Conservation (phyloP, 1,140 invertebrate genomes). For the Drosophila nigromelanica region DNA sequence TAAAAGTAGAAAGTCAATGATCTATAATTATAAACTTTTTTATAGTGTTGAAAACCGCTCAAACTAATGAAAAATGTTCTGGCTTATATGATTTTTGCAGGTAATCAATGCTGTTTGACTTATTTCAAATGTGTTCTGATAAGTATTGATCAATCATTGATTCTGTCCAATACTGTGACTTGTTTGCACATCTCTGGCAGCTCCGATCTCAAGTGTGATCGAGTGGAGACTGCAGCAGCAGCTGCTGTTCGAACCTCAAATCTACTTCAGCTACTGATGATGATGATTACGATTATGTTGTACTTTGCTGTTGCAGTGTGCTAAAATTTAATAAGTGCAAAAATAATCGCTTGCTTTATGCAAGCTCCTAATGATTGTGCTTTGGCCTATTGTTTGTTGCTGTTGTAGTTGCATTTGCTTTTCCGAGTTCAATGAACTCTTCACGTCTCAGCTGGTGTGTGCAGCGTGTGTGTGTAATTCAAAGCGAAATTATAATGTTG, state of each 20-base stretch:
- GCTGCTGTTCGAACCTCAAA: slow-evolving; percentile 31
- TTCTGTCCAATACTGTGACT: slow-evolving; percentile 2
- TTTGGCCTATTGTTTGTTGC: slow-evolving; percentile 50
- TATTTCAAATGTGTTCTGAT: too few relatives aligned
- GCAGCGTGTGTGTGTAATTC: slow-evolving; percentile 63
- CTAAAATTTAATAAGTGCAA: slow-evolving; percentile 80
- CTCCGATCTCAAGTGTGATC: slow-evolving; percentile 35
- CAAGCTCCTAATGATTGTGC: slow-evolving; percentile 70
- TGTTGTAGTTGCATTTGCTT: slow-evolving; percentile 40
- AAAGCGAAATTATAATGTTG: slow-evolving; percentile 78
- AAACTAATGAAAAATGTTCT: too few relatives aligned
- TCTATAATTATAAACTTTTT: too few relatives aligned
- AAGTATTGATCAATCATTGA: neutral
- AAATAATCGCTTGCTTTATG: slow-evolving; percentile 74
- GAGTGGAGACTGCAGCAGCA: slow-evolving; percentile 32
- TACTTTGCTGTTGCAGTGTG: slow-evolving; percentile 54
- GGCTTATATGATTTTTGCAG: too few relatives aligned
- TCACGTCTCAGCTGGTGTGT: slow-evolving; percentile 15
- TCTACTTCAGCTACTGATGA: slow-evolving; percentile 39
- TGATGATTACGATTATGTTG: slow-evolving; percentile 54
- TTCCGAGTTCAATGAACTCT: slow-evolving; percentile 65
- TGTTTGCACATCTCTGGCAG: slow-evolving; percentile 20
- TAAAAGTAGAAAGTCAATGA: too few relatives aligned
- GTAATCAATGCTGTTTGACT: too few relatives aligned
- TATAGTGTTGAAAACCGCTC: too few relatives aligned